phyloP scores from a whole-genome alignment of 2,113 vertebrate genomes.

The Microcebus lehilahytsara region DNA sequence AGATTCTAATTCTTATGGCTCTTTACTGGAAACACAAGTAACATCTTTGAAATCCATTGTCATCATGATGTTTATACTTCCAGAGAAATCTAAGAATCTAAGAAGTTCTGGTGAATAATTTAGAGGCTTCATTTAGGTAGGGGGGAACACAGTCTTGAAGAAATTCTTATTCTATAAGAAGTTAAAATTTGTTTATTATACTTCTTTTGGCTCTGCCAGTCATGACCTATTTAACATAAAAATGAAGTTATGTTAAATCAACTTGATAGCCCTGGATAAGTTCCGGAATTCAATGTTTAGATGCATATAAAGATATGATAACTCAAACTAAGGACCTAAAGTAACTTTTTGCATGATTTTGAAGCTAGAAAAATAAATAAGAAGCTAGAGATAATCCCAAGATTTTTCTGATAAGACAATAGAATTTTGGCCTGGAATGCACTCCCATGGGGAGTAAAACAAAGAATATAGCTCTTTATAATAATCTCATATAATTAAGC shows the following conservation, averaged over 20 bases:
- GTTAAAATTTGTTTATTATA: background rate
- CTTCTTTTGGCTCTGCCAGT: slow-evolving; percentile 9
- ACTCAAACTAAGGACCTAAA: background rate
- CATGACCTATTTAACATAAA: background rate
- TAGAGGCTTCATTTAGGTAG: background rate
- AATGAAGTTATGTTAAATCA: slow-evolving; percentile 34
- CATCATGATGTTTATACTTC: background rate
- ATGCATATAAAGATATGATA: background rate
- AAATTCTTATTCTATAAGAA: slow-evolving; percentile 16
- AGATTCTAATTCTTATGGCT: background rate
- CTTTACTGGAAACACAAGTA: background rate
- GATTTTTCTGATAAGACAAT: slow-evolving; percentile 12
- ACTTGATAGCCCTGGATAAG: background rate
- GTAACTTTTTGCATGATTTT: slow-evolving; percentile 25
- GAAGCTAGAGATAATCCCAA: slow-evolving; percentile 11
- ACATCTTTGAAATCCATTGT: background rate
- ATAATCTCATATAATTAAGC: background rate
- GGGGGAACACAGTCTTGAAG: background rate
- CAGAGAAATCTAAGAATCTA: background rate
- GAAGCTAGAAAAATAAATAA: slow-evolving; percentile 29
- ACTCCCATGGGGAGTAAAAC: background rate
- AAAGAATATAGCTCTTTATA: background rate
- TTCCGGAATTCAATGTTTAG: background rate
- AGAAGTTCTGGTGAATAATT: background rate
- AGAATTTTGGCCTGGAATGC: background rate